Evolutionary conservation across 2,888 invertebrate species (phyloP).

Genomic region (Atherix ibis): DNA sequence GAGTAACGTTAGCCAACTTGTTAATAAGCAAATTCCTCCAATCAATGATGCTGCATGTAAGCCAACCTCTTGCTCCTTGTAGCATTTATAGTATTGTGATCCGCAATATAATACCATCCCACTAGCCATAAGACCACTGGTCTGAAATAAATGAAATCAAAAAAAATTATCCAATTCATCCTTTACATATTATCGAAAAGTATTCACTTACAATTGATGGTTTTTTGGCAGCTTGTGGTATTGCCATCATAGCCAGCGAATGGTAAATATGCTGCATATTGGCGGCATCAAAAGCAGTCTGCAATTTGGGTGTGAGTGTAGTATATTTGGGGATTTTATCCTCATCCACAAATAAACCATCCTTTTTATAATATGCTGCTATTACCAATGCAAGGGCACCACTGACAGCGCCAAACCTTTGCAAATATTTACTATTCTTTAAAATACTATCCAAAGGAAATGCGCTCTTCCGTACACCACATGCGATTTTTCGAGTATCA

Average conservation of each 20-base stretch:
- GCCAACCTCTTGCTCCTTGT: no score
- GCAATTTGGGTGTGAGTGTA: not conserved
- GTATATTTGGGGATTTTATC: not conserved
- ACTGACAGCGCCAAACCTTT: constrained; percentile 2
- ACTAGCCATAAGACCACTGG: constrained; percentile 1
- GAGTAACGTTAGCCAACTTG: no score
- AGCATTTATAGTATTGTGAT: constrained; percentile 2
- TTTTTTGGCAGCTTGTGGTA: constrained; percentile 3
- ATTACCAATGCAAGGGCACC: constrained; percentile 2
- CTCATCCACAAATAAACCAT: not conserved
- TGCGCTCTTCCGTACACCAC: no score
- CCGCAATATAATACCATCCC: constrained; percentile 5
- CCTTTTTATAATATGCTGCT: not conserved
- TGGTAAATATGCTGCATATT: constrained; percentile 5
- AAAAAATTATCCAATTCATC: not conserved
- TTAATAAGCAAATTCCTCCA: no score
- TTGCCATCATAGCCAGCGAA: constrained; percentile 5
- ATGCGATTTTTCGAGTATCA: no score
- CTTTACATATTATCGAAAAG: not conserved
- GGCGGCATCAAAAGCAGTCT: not conserved
- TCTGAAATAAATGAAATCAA: constrained; percentile 2
- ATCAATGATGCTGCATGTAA: no score
- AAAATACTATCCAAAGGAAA: not conserved
- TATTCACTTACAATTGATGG: constrained; percentile 2
- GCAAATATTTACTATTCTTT: constrained; percentile 1